phyloP scores from a whole-genome alignment of 2,888 invertebrate species.

The Helleia helle region DNA sequence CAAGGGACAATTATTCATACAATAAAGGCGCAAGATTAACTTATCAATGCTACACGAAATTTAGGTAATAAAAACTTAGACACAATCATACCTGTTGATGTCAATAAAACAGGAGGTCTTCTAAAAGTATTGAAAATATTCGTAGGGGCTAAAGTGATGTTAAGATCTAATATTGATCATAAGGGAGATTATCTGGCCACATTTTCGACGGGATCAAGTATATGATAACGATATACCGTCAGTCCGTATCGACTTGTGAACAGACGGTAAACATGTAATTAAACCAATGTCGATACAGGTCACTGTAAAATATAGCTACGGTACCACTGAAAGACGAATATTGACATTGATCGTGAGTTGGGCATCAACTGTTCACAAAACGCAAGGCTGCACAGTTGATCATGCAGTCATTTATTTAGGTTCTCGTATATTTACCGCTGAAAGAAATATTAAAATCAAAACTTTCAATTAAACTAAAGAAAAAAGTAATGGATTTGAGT shows the following conservation, averaged over 20 bases:
- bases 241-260: slow-evolving; percentile 20
- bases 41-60: slow-evolving; percentile 18
- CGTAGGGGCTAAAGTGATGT: slow-evolving; percentile 20
- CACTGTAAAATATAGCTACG: slow-evolving; percentile 10
- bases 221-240: slow-evolving; percentile 19
- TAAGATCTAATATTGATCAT: slow-evolving; percentile 19
- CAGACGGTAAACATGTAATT: slow-evolving; percentile 19
- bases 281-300: slow-evolving; percentile 15
- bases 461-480: no score
- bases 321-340: slow-evolving; percentile 10
- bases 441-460: no score
- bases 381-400: slow-evolving; percentile 21
- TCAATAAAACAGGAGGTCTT: slow-evolving; percentile 20
- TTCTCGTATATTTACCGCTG: no score
- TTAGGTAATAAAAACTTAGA: slow-evolving; percentile 11
- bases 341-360: slow-evolving; percentile 21
- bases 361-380: slow-evolving; percentile 21
- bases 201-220: slow-evolving; percentile 19
- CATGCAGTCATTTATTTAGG: slow-evolving; percentile 23
- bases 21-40: slow-evolving; percentile 19
- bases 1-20: slow-evolving; percentile 19
- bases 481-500: no score
- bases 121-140: slow-evolving; percentile 19
- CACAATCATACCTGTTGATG: slow-evolving; percentile 18
- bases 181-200: slow-evolving; percentile 23